Evolutionary conservation across 2,797 vertebrate species (phyloP), one percentile per base, ranked within the genome.

Genomic region (Typhlichthys eigenmanni): DNA sequence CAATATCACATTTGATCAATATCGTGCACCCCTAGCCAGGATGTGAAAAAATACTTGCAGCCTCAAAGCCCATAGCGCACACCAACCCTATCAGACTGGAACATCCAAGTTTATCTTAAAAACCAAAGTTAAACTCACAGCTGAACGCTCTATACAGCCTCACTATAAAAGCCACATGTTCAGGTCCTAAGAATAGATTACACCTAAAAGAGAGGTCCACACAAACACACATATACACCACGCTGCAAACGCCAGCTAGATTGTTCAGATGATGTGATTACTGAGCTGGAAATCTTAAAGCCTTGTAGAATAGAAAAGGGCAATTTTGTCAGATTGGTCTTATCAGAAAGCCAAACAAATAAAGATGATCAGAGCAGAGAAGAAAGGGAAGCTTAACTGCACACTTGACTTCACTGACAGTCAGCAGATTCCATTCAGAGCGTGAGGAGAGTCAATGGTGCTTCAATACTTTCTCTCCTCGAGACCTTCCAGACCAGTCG

Each of bases 361-460:
- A 24, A 56, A 46, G 45, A 52, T 16, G 58, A 50, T n/a, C n/a
- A 17, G 55, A 38, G 64, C 62, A 48, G 32, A 69, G 58, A 71
- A 74, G 64, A 79, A 78, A 80, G 49, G 55, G 66, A 61, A 67
- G 61, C 73, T 59, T 69, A 74, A 77, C 60, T 54, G 50, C 60
- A 66, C 75, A 60, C 49, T 53, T 75, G 55, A 48, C 54, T 68
- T 76, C 66, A 66, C 2, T 12, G 60, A 32, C 71, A 64, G 79
- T 90, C 82, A 85, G 87, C 84, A 85, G 72, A 86, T 86, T 85
- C 71, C 62, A 76, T 79, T 86, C 62, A 65, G 72, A 69, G 69
- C 56, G 69, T 66, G 38, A 66, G 75, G 69, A 69, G 55, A 70
- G 68, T 38, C 60, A 24, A 70, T 62, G 43, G 19, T 49, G 63